Evolutionary conservation across 2,797 vertebrate species (phyloP), one percentile per base, ranked within the genome.

Genomic region (Triplophysa bombifrons): DNA sequence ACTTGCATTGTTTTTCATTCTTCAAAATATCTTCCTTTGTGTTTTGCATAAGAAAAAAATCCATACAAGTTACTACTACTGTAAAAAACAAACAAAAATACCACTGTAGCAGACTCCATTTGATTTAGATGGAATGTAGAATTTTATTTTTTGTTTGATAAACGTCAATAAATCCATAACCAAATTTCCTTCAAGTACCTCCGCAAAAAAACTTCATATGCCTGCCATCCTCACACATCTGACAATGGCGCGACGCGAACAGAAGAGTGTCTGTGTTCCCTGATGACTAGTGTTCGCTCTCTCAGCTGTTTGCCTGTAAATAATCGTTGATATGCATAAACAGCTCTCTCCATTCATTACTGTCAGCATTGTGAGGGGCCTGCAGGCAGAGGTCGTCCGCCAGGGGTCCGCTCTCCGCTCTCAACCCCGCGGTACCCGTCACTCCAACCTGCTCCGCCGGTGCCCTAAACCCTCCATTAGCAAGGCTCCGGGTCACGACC

Each of bases 321-420:
- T 92, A 93, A 91, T 91, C 88, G 88, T 85, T 88, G 84, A 86
- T 88, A 90, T 88, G 90, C 85, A 89, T 88, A 89, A 91, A 89
- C 90, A 90, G 89, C 87, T 92, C 91, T 88, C 91, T 91, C 89
- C 90, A 88, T 92, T 94, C 93, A 92, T 94, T 93, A 93, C 93
- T 93, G 92, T 94, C 94, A 93, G 81, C 72, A 86, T 82, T 86
- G 88, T 91, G 93, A 92, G 90, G 90, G 90, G 92, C 74, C 76
- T 91, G 91, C 92, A 91, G 91, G 89, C 92, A 92, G 91, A 93
- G 93, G 93, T 93, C 94, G 92, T 90, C 93, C 92, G 92, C 91
- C 90, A 92, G 91, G 92, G 91, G 93, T 93, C 93, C 86, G 91
- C 92, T 92, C 90, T 92, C 93, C 93, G 92, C 93, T 92, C 90